Conservation (phyloP, 2,113 vertebrate genomes). For the Rattus rattus region DNA sequence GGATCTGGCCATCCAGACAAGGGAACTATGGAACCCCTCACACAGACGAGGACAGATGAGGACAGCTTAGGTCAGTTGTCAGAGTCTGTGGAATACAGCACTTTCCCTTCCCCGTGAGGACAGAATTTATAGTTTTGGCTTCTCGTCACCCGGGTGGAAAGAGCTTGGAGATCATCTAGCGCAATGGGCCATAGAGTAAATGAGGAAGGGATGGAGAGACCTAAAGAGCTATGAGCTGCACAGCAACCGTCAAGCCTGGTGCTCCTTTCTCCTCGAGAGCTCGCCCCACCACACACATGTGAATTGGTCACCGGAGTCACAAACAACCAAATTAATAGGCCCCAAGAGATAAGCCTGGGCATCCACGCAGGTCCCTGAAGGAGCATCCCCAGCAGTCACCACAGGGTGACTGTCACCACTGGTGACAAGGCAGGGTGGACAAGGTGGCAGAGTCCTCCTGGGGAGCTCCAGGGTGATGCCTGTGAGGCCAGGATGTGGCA, state of each 20-base stretch:
- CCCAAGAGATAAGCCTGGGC: slow-evolving; percentile 50
- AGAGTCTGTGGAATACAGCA: not conserved
- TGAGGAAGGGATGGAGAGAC: not conserved
- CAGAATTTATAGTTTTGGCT: not conserved
- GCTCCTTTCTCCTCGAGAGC: not conserved
- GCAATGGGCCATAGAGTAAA: not conserved
- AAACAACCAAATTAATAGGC: slow-evolving; percentile 50
- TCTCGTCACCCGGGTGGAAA: slow-evolving; percentile 7
- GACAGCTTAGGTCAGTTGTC: not conserved
- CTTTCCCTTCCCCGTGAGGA: not conserved
- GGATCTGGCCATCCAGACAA: not conserved
- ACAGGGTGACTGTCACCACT: not conserved
- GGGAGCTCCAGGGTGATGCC: not conserved
- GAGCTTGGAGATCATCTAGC: not conserved
- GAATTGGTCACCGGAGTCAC: not conserved
- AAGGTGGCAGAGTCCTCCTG: too few relatives aligned
- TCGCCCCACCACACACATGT: not conserved
- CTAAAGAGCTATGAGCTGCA: not conserved
- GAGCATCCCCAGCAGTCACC: not conserved
- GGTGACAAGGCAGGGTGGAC: not conserved
- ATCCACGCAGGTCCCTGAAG: not conserved
- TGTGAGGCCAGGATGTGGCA: not conserved
- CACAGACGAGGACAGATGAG: not conserved
- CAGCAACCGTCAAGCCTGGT: not conserved
- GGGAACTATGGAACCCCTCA: not conserved